Conservation (phyloP, 2,888 invertebrate genomes). For the Patella depressa region DNA sequence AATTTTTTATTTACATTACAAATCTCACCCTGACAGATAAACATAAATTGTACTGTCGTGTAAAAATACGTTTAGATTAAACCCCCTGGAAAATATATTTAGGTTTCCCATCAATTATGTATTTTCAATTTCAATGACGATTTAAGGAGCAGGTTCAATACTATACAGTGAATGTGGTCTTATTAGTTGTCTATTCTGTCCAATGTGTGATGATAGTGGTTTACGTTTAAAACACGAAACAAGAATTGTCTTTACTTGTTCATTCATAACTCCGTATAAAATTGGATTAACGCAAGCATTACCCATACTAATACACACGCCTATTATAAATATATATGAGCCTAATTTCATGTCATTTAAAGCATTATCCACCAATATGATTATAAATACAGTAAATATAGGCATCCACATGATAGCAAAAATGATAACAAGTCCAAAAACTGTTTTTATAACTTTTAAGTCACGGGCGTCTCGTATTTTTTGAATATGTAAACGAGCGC, state of each 20-base stretch:
- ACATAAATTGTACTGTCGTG: no score
- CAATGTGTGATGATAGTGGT: neutral
- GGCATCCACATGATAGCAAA: conserved; percentile 57
- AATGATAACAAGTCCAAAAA: conserved; percentile 48
- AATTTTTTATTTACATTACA: no score
- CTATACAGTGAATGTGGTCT: no score
- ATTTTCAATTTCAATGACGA: no score
- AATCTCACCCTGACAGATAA: no score
- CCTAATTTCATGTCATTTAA: conserved; percentile 37
- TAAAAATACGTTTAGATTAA: no score
- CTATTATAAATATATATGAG: conserved; percentile 46
- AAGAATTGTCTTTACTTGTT: conserved; percentile 30
- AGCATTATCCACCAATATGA: conserved; percentile 47
- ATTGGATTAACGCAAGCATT: conserved; percentile 58
- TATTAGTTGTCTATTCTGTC: no score
- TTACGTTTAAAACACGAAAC: conserved; percentile 18
- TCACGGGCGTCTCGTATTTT: conserved; percentile 38
- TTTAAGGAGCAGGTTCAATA: no score
- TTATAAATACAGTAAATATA: conserved; percentile 46
- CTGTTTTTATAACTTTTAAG: conserved; percentile 46
- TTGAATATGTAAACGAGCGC: neutral
- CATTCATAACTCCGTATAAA: conserved; percentile 52
- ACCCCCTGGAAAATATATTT: no score
- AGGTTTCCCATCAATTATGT: no score
- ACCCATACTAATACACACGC: conserved; percentile 42